A percentile compares a stretch with the other conserved stretches of the same genome.
Evolutionary conservation across 1,140 invertebrate genomes (phyloP).

Genomic region (Charaxes varanes): DNA sequence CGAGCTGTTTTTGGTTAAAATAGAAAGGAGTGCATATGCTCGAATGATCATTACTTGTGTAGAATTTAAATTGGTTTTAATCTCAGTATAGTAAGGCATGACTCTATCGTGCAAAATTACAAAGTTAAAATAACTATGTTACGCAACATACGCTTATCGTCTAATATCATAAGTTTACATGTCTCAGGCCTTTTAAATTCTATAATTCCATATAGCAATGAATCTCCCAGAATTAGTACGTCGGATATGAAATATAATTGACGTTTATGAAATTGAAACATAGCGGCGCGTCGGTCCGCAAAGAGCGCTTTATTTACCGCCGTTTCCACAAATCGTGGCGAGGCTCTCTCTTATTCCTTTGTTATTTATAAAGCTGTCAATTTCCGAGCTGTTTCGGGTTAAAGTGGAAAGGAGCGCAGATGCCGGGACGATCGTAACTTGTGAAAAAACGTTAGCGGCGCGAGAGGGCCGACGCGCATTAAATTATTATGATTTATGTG

Average conservation of each 20-base stretch:
- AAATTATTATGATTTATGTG: conserved; percentile 73
- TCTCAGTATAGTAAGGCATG: no score
- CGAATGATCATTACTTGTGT: conserved; percentile 40
- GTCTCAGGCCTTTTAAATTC: no score
- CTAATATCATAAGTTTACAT: no score
- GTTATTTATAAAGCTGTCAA: conserved; percentile 67
- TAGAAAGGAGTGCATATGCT: conserved; percentile 53
- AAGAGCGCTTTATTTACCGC: conserved; percentile 26
- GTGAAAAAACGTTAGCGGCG: conserved; percentile 46
- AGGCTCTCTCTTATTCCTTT: conserved; percentile 33
- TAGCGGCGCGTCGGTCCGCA: conserved; percentile 14
- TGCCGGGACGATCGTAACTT: conserved; percentile 45
- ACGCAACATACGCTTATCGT: no score
- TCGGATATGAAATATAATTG: no score
- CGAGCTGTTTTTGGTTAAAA: conserved; percentile 47
- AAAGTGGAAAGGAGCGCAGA: conserved; percentile 52
- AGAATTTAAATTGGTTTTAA: no score
- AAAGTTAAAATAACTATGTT: no score
- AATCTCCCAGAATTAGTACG: no score
- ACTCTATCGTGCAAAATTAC: no score
- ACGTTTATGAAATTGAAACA: conserved; percentile 11
- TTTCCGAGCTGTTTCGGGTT: conserved; percentile 49
- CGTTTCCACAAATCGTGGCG: conserved; percentile 31
- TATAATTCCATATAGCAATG: no score
- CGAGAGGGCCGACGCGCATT: conserved; percentile 47